Conservation (phyloP, 2,888 invertebrate genomes). For the Lasioglossum oenotherae region DNA sequence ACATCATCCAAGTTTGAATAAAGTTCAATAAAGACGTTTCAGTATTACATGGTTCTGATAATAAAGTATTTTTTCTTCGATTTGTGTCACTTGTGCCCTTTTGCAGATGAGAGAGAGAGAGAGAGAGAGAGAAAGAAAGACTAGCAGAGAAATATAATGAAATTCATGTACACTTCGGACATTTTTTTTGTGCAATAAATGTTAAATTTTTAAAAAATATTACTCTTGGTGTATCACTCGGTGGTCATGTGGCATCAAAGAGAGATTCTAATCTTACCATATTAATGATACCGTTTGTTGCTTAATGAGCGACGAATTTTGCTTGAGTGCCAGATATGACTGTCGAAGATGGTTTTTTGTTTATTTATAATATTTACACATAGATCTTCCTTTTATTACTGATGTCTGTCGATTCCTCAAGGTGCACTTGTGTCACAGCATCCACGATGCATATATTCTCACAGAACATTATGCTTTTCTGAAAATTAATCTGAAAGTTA, state of each 20-base stretch:
- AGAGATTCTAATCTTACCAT: constrained; percentile 55
- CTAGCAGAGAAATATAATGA: constrained; percentile 68
- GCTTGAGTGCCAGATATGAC: constrained; percentile 80
- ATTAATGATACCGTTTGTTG: constrained; percentile 50
- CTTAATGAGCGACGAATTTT: constrained; percentile 62
- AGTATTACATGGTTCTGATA: constrained; percentile 68
- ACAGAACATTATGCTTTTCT: constrained; percentile 26
- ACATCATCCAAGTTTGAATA: constrained; percentile 77
- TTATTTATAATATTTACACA: constrained; percentile 76
- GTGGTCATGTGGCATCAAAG: constrained; percentile 81
- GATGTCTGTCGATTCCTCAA: constrained; percentile 68
- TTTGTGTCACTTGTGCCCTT: constrained; percentile 75
- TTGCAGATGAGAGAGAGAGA: constrained; percentile 63
- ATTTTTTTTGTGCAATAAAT: constrained; percentile 80
- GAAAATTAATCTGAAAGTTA: constrained; percentile 22
- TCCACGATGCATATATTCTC: constrained; percentile 25
- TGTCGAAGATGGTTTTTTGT: constrained; percentile 80
- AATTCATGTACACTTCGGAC: constrained; percentile 76
- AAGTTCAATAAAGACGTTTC: constrained; percentile 73
- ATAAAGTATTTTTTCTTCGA: constrained; percentile 73
- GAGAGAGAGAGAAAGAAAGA: constrained; percentile 55
- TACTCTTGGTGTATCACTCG: constrained; percentile 77
- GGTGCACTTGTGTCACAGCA: constrained; percentile 46
- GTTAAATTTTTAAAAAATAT: constrained; percentile 74
- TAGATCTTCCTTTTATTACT: constrained; percentile 72